These are phyloP conservation scores for Dipodomys merriami DNA, from an alignment of 2,113 vertebrate species.

Conservation along the genomic window DNA sequence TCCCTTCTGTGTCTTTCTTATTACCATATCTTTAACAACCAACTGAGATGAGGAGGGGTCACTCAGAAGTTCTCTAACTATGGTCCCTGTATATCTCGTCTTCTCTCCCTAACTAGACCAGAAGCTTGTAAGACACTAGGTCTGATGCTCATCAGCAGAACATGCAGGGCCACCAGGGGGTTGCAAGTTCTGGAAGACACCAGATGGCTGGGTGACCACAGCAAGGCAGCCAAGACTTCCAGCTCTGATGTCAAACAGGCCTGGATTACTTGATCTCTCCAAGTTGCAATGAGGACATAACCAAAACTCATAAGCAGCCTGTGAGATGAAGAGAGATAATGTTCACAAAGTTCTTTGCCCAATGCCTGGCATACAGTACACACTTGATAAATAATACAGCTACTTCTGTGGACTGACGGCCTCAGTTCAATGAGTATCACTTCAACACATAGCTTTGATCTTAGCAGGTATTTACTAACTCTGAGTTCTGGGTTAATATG, in stretches of 20 bases:
- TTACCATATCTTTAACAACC: background rate
- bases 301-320: background rate
- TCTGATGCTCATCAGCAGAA: background rate
- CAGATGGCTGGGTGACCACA: background rate
- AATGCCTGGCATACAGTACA: background rate
- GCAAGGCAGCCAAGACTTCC: background rate
- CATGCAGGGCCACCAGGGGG: background rate
- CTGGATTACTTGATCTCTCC: background rate
- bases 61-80: background rate
- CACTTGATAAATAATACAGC: background rate
- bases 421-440: background rate
- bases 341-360: background rate
- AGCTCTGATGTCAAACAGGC: background rate
- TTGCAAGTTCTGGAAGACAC: background rate
- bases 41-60: background rate
- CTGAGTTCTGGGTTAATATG: background rate
- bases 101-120: background rate
- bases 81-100: background rate
- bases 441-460: background rate
- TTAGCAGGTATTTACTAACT: background rate
- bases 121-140: background rate
- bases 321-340: background rate
- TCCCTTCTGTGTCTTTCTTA: background rate
- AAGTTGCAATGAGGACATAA: background rate
- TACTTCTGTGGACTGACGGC: background rate